phyloP scores from a whole-genome alignment of 37 sponge, comb jelly and placozoan species.

The Diacarnus erythraeanus region DNA sequence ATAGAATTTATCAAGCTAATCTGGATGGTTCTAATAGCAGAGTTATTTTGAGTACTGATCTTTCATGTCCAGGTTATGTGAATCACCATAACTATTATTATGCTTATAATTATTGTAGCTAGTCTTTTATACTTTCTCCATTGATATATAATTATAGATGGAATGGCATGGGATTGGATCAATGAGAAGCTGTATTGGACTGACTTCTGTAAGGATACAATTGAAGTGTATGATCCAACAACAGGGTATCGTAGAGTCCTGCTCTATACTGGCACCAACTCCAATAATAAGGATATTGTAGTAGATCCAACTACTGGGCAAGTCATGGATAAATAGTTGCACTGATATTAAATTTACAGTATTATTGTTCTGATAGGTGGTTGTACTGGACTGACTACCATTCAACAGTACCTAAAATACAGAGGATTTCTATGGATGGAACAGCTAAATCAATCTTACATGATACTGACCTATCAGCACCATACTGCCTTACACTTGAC shows the following conservation, averaged over 20 bases:
- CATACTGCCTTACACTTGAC: constrained; percentile 26
- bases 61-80: constrained; percentile 12
- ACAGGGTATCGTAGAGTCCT: constrained; percentile 7
- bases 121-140: too few relatives aligned
- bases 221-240: constrained; percentile 22
- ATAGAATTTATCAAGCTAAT: constrained; percentile 5
- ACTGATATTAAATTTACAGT: too few relatives aligned
- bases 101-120: not conserved
- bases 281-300: constrained; percentile 16
- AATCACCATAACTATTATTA: not conserved
- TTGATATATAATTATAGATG: constrained; percentile 37
- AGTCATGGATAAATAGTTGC: not conserved
- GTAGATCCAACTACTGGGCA: constrained; percentile 27
- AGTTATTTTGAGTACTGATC: not conserved
- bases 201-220: constrained; percentile 20
- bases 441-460: constrained; percentile 10
- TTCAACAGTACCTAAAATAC: constrained; percentile 15
- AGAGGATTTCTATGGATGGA: constrained; percentile 29
- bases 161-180: constrained; percentile 73
- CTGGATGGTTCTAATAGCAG: not conserved
- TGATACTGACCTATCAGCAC: constrained; percentile 5
- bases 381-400: constrained; percentile 66
- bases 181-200: constrained; percentile 71
- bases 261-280: constrained; percentile 1
- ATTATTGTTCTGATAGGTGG: constrained; percentile 4